phyloP scores from a whole-genome alignment of 1,140 invertebrate species.

The Danaus plexippus region DNA sequence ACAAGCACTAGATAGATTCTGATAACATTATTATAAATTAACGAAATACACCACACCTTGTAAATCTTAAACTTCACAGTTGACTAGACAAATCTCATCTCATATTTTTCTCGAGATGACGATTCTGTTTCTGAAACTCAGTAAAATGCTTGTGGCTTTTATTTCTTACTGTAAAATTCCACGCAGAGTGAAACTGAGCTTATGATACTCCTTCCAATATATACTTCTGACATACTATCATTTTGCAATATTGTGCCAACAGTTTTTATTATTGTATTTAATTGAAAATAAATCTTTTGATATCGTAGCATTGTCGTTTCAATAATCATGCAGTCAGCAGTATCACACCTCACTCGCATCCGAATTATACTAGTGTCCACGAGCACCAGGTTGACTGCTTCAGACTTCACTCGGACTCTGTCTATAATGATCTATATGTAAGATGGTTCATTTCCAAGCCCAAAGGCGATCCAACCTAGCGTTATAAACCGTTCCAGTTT shows the following conservation, averaged over 20 bases:
- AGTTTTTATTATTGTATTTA: slow-evolving; percentile 45
- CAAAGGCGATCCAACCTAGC: too few species aligned
- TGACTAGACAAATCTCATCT: too few species aligned
- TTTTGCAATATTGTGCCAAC: slow-evolving; percentile 58
- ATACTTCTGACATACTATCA: slow-evolving; percentile 35
- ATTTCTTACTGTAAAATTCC: too few species aligned
- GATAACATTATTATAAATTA: slow-evolving; percentile 4
- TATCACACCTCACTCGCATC: slow-evolving; percentile 3
- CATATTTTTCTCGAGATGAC: too few species aligned
- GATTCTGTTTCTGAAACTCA: too few species aligned
- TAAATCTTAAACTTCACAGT: slow-evolving; percentile 1
- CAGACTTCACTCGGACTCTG: too few species aligned
- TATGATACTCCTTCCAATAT: slow-evolving; percentile 2
- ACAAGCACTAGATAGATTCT: slow-evolving; percentile 41
- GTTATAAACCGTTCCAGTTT: too few species aligned
- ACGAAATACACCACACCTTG: background rate
- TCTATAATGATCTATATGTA: too few species aligned
- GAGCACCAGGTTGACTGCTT: too few species aligned
- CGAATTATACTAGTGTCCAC: background rate
- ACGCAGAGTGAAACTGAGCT: slow-evolving; percentile 7
- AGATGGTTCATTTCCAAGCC: too few species aligned
- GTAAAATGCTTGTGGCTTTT: too few species aligned
- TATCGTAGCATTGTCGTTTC: slow-evolving; percentile 34
- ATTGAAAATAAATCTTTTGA: slow-evolving; percentile 63
- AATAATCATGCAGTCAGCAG: slow-evolving; percentile 7